A percentile compares a stretch with the other conserved stretches of the same genome.
Conservation (phyloP, 2,113 vertebrate genomes). For the Percina caprodes region DNA sequence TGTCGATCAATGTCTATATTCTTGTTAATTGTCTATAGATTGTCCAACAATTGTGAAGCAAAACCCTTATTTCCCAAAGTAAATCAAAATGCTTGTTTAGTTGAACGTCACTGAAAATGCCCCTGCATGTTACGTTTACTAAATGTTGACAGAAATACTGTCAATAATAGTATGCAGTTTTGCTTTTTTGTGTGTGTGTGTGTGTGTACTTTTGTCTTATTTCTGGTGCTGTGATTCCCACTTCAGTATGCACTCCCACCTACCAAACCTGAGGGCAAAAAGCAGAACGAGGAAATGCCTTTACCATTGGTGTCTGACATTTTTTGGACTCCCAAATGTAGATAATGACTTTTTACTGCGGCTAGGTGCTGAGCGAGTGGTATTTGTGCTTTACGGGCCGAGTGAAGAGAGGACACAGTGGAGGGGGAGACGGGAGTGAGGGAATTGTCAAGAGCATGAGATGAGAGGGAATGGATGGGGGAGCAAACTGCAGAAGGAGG, state of each 20-base stretch:
- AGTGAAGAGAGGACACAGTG: slow-evolving; percentile 36
- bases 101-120: too few species aligned
- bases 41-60: neutral
- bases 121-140: neutral
- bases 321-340: slow-evolving; percentile 49
- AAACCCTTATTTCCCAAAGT: neutral
- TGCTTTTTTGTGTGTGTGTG: neutral
- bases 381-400: slow-evolving; percentile 55
- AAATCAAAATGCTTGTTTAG: neutral
- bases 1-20: neutral
- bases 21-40: neutral
- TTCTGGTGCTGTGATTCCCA: slow-evolving; percentile 12
- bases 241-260: slow-evolving; percentile 37
- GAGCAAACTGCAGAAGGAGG: neutral
- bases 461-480: slow-evolving; percentile 12
- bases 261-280: slow-evolving; percentile 24
- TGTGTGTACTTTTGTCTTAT: neutral
- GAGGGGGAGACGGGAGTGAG: neutral
- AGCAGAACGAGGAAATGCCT: slow-evolving; percentile 39
- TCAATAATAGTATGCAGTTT: neutral
- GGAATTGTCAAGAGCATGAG: slow-evolving; percentile 7
- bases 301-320: slow-evolving; percentile 53
- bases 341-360: slow-evolving; percentile 60
- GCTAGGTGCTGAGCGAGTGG: slow-evolving; percentile 45
- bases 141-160: neutral